phyloP scores from a whole-genome alignment of 2,113 vertebrate species.

The Crypturellus undulatus region DNA sequence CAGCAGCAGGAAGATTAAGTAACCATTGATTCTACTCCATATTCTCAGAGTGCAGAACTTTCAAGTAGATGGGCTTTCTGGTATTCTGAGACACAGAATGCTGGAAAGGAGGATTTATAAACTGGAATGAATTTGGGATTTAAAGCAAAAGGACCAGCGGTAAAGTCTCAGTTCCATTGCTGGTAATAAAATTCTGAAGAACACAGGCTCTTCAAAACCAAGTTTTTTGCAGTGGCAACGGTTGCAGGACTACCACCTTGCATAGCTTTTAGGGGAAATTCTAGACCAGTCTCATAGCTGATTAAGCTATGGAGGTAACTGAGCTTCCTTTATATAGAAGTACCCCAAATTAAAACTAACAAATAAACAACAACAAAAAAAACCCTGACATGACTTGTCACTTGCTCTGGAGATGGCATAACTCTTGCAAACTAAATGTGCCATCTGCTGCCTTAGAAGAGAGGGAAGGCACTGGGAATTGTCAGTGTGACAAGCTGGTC shows the following conservation, averaged over 20 bases:
- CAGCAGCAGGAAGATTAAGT: background rate
- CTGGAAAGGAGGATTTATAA: background rate
- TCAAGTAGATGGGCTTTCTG: background rate
- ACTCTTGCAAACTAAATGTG: background rate
- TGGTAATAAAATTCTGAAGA: background rate
- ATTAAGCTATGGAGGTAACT: background rate
- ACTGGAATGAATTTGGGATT: background rate
- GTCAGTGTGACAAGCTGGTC: background rate
- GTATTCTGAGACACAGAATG: fast-evolving
- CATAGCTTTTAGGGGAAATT: background rate
- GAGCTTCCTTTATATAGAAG: background rate
- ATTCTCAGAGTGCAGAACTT: background rate
- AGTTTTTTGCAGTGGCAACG: background rate
- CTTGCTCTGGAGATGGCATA: background rate
- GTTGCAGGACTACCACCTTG: background rate
- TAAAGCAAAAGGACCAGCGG: background rate
- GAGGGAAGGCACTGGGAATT: background rate
- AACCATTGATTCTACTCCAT: background rate
- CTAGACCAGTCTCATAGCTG: background rate
- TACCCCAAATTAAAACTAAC: background rate
- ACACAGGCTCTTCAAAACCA: background rate
- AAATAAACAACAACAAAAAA: too few relatives aligned
- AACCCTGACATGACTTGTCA: background rate
- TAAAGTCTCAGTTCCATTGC: background rate
- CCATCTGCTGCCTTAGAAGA: background rate